A percentile compares a stretch with the other conserved stretches of the same genome.
Evolutionary conservation across 1,140 invertebrate species (phyloP).

Genomic region (Apis dorsata): DNA sequence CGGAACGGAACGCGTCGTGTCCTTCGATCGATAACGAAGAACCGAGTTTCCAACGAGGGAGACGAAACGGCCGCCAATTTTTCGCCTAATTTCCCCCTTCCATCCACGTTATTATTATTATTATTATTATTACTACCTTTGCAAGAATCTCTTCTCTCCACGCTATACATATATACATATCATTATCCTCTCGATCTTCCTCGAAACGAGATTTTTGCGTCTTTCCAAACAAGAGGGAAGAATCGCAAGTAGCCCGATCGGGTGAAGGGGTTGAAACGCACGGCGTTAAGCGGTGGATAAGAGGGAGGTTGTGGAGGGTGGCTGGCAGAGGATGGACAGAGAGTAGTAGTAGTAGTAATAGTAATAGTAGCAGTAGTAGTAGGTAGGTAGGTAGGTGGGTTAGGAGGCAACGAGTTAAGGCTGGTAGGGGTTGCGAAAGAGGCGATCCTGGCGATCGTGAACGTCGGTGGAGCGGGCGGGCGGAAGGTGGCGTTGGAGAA

Average conservation of each 20-base stretch:
- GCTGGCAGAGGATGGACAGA: background rate
- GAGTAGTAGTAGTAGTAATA: background rate
- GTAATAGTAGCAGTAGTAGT: background rate
- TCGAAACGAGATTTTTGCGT: background rate
- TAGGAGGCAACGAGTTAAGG: slow-evolving; percentile 46
- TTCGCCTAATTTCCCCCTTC: background rate
- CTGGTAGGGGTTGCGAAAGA: slow-evolving; percentile 42
- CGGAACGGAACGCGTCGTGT: background rate
- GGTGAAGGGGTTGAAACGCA: background rate
- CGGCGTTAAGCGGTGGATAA: slow-evolving; percentile 7
- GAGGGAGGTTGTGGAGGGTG: background rate
- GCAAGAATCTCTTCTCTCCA: no score
- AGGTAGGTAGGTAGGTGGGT: slow-evolving; percentile 13
- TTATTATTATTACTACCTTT: no score
- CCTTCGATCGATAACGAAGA: background rate
- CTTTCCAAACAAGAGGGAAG: background rate
- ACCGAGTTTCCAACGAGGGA: background rate
- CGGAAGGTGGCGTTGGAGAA: slow-evolving; percentile 51
- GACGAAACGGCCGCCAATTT: background rate
- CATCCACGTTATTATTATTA: no score
- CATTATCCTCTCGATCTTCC: no score
- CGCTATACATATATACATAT: no score
- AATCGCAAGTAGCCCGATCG: background rate
- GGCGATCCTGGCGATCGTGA: slow-evolving; percentile 48
- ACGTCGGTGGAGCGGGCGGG: slow-evolving; percentile 31